Evolutionary conservation across 2,797 vertebrate genomes (phyloP).

Genomic region (Hapalemur alaotrensis): DNA sequence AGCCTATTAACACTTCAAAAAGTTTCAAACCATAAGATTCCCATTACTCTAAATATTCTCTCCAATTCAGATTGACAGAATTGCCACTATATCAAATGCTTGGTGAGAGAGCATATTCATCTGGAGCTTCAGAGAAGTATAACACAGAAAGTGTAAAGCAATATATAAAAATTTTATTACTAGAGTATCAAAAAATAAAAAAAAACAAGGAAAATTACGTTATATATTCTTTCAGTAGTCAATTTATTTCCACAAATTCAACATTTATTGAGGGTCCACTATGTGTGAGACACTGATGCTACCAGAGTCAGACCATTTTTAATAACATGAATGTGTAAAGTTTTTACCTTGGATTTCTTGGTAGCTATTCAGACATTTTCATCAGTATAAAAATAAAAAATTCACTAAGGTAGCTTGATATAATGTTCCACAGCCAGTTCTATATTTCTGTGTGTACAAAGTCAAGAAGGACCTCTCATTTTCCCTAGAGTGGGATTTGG

Average conservation of each 20-base stretch:
- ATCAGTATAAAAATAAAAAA: neutral
- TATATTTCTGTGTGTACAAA: neutral
- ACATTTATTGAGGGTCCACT: neutral
- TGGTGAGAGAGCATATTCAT: neutral
- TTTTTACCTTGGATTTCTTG: neutral
- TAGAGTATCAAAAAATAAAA: neutral
- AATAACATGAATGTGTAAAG: neutral
- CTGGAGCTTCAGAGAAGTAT: neutral
- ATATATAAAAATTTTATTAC: neutral
- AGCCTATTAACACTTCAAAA: slow-evolving; percentile 25
- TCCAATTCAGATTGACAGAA: neutral
- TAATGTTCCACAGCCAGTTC: neutral
- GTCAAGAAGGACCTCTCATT: neutral
- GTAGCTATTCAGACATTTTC: neutral
- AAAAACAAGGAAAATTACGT: neutral
- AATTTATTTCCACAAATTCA: neutral
- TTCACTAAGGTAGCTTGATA: neutral
- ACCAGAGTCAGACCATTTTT: neutral
- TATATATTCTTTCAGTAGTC: neutral
- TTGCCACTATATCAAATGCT: neutral
- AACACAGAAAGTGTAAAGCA: neutral
- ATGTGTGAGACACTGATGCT: neutral
- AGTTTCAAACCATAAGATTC: neutral
- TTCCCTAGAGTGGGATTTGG: neutral
- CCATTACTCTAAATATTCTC: neutral